Evolutionary conservation across 2,797 vertebrate genomes (phyloP), one percentile per base, ranked within the genome.

Genomic region (Danio aesculapii): DNA sequence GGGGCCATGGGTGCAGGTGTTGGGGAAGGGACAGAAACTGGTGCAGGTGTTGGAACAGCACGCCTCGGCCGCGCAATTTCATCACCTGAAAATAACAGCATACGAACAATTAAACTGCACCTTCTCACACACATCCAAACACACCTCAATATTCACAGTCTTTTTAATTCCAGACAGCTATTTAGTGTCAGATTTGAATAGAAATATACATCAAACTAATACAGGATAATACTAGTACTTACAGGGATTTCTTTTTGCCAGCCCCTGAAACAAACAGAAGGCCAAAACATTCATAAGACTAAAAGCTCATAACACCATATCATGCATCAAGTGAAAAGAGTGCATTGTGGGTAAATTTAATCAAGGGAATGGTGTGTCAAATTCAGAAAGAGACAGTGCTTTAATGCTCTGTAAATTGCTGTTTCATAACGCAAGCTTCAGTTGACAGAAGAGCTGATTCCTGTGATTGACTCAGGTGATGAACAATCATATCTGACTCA

Each of bases 221-320:
- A n/a, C n/a, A n/a, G n/a, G n/a, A n/a, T n/a, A n/a, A n/a, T n/a
- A n/a, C n/a, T n/a, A n/a, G 90, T 94, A 98, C 97, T 98, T 92
- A 99, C 98, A 94, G 88, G 96, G 96, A 92, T 98, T 96, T 91
- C 96, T 96, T 93, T 97, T 98, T 91, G 95, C 94, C 85, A 96
- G 92, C 84, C 96, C 97, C 98, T 99, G 94, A 84, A 95, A 96
- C 87, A 95, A 82, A 83, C 72, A 84, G 77, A 84, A 74, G 61
- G 79, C 8, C 8, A 69, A 75, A 53, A 84, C 67, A 78, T 16
- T 66, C 49, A 86, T 74, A 47, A 74, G 70, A 50, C 16, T 57
- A 58, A 74, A 66, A 55, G 68, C 77, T 79, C 17, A 59, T 68
- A 58, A 62, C 55, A 77, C 41, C n/a, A 43, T 66, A 68, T 76